Evolutionary conservation across 2,113 vertebrate species (phyloP), one percentile per base, ranked within the genome.

Genomic region (Clupea harengus): DNA sequence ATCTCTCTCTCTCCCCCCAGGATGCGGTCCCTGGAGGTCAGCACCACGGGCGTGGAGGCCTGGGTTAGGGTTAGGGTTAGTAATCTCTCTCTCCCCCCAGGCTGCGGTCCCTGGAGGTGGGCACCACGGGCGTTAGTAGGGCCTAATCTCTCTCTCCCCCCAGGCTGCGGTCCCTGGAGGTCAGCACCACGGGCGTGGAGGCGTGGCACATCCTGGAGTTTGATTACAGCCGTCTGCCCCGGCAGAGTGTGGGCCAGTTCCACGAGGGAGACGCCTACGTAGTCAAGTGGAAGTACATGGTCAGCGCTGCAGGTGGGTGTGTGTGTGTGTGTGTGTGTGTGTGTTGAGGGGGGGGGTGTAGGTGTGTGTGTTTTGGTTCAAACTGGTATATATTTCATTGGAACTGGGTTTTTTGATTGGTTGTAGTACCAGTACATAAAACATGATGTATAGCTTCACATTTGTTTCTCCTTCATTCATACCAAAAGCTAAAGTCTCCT

Each of bases 161-260:
- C 57, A 95, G 95, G 87, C 91, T 97, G 88, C 95, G 98, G 86
- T 95, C 94, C 20, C 96, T 97, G 86, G 96, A 98, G 94, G 95
- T 99, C 54, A 91, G 93, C 92, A 98, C 95, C 0, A 91, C 94
- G 2, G 95, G 96, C 0, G 98, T 98, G 89, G 98, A 99, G 2
- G 98, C 99, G 46, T 99, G 98, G 98, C 98, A 99, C 88, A 99
- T 99, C 90, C 93, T 99, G 86, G 98, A 99, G 91, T 99, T 99
- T 0, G 98, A 99, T 93, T 99, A 99, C 84, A 99, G 98, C 90
- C 94, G 98, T 44, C 95, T 99, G 50, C 98, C 98, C 6, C 96
- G 96, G 8, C 97, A 98, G 94, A 99, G 98, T 94, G 97, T 99
- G 10, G 98, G 98, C 10, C 98, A 99, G 94, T 99, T 99, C 93